Evolutionary conservation across 2,888 invertebrate species (phyloP).

Genomic region (Limnephilus lunatus): DNA sequence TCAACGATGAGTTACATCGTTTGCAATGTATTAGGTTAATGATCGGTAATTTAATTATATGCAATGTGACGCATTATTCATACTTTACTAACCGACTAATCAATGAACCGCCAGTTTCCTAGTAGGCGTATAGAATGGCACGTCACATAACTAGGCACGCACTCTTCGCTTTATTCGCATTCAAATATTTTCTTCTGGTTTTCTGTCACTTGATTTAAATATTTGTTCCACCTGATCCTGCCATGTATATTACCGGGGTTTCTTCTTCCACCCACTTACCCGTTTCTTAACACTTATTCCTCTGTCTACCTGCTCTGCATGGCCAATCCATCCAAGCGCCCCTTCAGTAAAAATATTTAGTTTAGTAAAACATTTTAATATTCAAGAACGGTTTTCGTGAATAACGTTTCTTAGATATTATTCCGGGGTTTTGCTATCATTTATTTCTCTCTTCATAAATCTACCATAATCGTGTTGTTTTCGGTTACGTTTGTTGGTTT

Average conservation of each 20-base stretch:
- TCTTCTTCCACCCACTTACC: neutral
- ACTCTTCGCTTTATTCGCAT: no score
- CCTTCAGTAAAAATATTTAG: neutral
- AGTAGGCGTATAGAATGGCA: no score
- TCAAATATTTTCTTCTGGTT: no score
- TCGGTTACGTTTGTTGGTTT: neutral
- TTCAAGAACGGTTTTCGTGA: neutral
- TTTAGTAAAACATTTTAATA: neutral
- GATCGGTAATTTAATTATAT: neutral
- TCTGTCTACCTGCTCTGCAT: neutral
- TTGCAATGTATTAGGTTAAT: neutral
- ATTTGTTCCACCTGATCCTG: neutral
- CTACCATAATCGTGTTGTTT: neutral
- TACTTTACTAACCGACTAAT: neutral
- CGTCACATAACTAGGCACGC: no score
- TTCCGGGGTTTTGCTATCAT: neutral
- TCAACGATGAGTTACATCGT: no score
- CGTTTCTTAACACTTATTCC: neutral
- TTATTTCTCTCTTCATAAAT: constrained; percentile 2
- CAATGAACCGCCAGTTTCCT: no score
- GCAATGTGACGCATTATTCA: neutral
- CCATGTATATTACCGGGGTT: neutral
- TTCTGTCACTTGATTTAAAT: neutral
- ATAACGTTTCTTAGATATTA: neutral
- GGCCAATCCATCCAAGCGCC: neutral